Conservation (phyloP, 2,888 invertebrate species). For the Corbicula japonica region DNA sequence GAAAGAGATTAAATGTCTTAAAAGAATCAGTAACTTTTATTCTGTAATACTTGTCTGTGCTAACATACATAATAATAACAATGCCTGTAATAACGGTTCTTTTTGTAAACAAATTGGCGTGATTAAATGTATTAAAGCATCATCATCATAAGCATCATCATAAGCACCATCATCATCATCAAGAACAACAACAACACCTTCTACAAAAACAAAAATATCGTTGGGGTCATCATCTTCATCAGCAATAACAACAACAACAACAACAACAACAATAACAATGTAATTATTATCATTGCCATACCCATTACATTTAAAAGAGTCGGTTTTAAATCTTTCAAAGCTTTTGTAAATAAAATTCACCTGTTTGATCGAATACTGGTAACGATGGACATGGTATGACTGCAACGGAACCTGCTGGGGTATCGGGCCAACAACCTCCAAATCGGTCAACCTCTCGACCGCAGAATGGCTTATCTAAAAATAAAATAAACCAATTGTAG, state of each 20-base stretch:
- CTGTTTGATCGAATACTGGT: slow-evolving; percentile 36
- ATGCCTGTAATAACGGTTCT: not conserved
- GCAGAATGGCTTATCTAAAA: slow-evolving; percentile 58
- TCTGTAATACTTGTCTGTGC: not conserved
- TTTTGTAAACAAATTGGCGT: not conserved
- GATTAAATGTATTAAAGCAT: not conserved
- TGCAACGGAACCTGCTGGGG: slow-evolving; percentile 38
- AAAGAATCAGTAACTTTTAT: not conserved
- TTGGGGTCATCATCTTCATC: slow-evolving; percentile 6
- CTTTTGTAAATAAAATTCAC: slow-evolving; percentile 17
- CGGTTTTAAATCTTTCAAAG: too few relatives aligned
- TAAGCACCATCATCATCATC: not conserved
- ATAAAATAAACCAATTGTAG: too few relatives aligned
- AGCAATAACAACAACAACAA: not conserved
- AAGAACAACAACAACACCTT: slow-evolving; percentile 1
- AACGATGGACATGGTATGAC: slow-evolving; percentile 49
- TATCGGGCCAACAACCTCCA: slow-evolving; percentile 67
- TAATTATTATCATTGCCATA: slow-evolving; percentile 6
- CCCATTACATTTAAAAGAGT: too few relatives aligned
- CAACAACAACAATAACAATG: not conserved
- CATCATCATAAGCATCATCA: slow-evolving; percentile 3
- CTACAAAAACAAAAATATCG: not conserved
- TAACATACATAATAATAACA: not conserved
- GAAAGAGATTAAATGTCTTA: not conserved
- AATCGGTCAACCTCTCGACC: slow-evolving; percentile 57